A percentile compares a stretch with the other conserved stretches of the same genome.
phyloP scores from a whole-genome alignment of 2,113 vertebrate species.

The Eolophus roseicapilla region DNA sequence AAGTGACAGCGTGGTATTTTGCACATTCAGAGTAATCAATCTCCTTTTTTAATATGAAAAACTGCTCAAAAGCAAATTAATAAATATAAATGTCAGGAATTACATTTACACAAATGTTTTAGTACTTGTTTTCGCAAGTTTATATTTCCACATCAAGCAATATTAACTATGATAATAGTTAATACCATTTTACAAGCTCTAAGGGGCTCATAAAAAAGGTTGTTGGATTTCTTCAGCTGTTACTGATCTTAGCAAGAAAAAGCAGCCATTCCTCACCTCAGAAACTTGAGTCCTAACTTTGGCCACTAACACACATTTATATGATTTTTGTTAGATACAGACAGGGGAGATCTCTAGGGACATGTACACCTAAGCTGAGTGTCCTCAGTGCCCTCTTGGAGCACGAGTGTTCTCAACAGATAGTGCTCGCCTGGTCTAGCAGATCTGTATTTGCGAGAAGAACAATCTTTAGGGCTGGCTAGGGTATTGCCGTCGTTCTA shows the following conservation, averaged over 20 bases:
- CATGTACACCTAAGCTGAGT: background rate
- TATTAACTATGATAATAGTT: constrained; percentile 55
- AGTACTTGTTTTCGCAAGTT: constrained; percentile 47
- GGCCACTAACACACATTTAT: background rate
- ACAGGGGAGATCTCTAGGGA: background rate
- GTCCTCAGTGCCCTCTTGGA: background rate
- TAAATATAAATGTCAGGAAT: constrained; percentile 49
- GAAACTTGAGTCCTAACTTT: background rate
- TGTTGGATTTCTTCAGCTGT: constrained; percentile 49
- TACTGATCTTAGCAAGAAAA: constrained; percentile 5
- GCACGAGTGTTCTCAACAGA: background rate
- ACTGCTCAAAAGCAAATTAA: constrained; percentile 43
- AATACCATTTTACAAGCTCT: constrained; percentile 24
- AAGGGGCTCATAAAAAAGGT: background rate
- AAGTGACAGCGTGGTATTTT: constrained; percentile 58
- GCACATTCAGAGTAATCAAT: constrained; percentile 29
- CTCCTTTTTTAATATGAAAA: constrained; percentile 41
- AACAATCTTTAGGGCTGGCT: background rate
- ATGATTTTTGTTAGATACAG: background rate
- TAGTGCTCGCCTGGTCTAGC: background rate
- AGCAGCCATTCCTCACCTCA: background rate
- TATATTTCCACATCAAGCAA: constrained; percentile 47
- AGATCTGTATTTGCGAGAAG: background rate
- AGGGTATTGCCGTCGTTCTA: background rate
- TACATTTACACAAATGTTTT: constrained; percentile 54